Percentiles rank a stretch among this genome's conserved stretches.
These are phyloP conservation scores for Noctilio leporinus DNA, from an alignment of 2,113 vertebrate genomes.

Conservation along the genomic window DNA sequence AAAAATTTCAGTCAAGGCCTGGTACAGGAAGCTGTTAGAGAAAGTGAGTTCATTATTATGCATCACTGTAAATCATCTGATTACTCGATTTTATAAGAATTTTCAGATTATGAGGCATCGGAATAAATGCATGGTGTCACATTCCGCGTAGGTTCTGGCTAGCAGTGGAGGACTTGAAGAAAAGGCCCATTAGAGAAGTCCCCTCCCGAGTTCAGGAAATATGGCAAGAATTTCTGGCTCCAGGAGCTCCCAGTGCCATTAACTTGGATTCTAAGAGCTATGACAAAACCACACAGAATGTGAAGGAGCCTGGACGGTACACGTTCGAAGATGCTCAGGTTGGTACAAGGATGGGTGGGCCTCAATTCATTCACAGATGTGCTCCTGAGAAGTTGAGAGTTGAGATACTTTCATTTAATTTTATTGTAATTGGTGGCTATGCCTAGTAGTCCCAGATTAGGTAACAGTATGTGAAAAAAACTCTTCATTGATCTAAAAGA, in stretches of 20 bases:
- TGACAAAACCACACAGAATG: conserved; percentile 95
- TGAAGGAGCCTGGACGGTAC: conserved; percentile 94
- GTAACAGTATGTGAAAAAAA: background rate
- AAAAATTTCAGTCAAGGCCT: background rate
- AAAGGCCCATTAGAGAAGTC: conserved; percentile 93
- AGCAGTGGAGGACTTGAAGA: conserved; percentile 95
- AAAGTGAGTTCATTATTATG: background rate
- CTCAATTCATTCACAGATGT: fast-evolving
- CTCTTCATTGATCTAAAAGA: background rate
- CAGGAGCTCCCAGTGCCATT: conserved; percentile 95
- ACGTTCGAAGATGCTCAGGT: conserved; percentile 98
- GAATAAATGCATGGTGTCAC: background rate
- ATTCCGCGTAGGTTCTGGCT: conserved; percentile 90
- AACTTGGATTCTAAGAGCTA: conserved; percentile 98
- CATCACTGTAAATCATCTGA: too few species aligned
- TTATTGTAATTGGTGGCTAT: background rate
- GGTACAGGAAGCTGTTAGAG: background rate
- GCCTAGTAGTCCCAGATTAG: background rate
- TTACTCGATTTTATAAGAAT: background rate
- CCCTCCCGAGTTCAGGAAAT: conserved; percentile 94
- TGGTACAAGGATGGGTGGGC: background rate
- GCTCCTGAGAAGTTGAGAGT: background rate
- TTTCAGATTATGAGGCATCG: background rate
- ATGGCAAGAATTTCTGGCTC: conserved; percentile 96
- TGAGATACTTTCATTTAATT: background rate